Conservation (phyloP, 2,888 invertebrate species). For the Colletes collaris region DNA sequence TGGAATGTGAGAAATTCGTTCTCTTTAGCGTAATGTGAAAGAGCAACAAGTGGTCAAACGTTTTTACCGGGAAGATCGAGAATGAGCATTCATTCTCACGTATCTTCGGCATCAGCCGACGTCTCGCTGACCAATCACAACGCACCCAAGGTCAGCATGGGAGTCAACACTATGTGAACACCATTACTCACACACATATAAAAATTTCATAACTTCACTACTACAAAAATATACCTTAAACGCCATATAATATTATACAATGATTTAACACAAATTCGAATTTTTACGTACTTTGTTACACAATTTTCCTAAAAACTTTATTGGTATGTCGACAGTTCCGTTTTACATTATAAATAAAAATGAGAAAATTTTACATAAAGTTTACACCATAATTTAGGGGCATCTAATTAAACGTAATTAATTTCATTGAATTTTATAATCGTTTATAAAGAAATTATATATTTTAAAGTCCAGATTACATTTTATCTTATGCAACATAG, state of each 20-base stretch:
- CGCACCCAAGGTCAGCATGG: slow-evolving; percentile 51
- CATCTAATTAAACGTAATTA: background rate
- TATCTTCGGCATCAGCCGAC: slow-evolving; percentile 72
- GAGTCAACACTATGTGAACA: slow-evolving; percentile 40
- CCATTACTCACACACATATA: slow-evolving; percentile 6
- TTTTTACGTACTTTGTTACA: background rate
- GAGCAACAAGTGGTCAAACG: slow-evolving; percentile 69
- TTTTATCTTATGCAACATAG: background rate
- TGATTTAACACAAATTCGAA: background rate
- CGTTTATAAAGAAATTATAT: too few species aligned
- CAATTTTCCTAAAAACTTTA: background rate
- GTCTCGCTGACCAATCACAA: slow-evolving; percentile 70
- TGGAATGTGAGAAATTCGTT: slow-evolving; percentile 1
- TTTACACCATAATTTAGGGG: background rate
- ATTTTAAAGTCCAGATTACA: background rate
- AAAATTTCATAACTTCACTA: slow-evolving; percentile 45
- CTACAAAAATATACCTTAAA: slow-evolving; percentile 18
- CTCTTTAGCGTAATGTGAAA: slow-evolving; percentile 9
- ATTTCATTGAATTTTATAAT: background rate
- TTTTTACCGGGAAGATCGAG: slow-evolving; percentile 42
- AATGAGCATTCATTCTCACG: slow-evolving; percentile 51
- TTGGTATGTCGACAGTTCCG: background rate
- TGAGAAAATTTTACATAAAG: background rate
- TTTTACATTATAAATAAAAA: background rate
- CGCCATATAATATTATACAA: slow-evolving; percentile 4